These are phyloP conservation scores for Spilogale gracilis DNA, from an alignment of 2,113 vertebrate species.

Conservation along the genomic window DNA sequence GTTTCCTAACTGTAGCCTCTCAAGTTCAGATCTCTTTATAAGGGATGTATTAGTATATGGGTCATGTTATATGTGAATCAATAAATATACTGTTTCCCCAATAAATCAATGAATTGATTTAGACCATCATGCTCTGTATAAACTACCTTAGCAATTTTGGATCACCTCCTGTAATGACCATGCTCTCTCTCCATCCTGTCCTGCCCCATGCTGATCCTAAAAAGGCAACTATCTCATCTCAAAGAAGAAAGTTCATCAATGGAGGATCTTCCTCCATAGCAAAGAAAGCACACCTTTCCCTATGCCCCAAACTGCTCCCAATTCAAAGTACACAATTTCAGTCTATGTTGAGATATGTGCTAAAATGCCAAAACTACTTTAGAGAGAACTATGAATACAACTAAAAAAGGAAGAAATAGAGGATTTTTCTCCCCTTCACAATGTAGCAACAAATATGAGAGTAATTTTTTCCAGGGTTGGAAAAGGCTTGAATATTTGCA, in stretches of 20 bases:
- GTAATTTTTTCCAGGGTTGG: background rate
- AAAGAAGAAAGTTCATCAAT: background rate
- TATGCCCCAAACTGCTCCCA: background rate
- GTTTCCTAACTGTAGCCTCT: background rate
- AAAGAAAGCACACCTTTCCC: background rate
- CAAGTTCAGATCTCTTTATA: background rate
- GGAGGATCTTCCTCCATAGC: background rate
- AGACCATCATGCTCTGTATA: background rate
- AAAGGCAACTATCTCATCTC: background rate
- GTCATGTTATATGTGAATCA: background rate
- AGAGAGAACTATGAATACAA: background rate
- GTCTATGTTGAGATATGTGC: background rate
- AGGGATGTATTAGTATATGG: background rate
- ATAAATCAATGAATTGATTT: slow-evolving; percentile 9
- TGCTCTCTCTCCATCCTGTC: background rate
- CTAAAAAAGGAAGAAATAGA: background rate
- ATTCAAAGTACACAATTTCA: background rate
- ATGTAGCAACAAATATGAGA: background rate
- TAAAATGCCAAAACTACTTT: background rate
- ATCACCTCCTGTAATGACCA: background rate
- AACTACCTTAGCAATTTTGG: background rate
- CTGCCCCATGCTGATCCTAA: background rate
- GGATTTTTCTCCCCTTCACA: background rate
- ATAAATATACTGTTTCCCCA: background rate
- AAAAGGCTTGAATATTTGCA: background rate